Percentiles rank a stretch among this genome's conserved stretches.
Conservation (phyloP, 2,113 vertebrate genomes). For the Sinocyclocheilus rhinocerous region DNA sequence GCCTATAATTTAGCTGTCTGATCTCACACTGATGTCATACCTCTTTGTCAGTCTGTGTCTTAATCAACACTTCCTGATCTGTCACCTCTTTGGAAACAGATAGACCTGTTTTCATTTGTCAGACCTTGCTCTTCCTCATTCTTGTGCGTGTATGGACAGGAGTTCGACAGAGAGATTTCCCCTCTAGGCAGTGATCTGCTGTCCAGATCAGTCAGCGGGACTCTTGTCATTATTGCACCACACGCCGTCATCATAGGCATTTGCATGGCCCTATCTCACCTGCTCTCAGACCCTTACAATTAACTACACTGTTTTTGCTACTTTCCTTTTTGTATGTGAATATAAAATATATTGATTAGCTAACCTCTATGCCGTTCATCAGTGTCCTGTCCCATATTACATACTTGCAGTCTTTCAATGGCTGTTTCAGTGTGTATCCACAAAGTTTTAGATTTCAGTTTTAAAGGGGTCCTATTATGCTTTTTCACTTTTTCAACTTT, state of each 20-base stretch:
- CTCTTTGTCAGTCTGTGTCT: neutral
- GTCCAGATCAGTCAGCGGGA: conserved; percentile 3
- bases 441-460: no score
- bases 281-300: no score
- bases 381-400: no score
- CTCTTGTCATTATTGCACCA: conserved; percentile 9
- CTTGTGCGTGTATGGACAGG: conserved; percentile 51
- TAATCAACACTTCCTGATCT: conserved; percentile 11
- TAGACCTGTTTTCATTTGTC: conserved; percentile 18
- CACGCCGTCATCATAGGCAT: neutral
- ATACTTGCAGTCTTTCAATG: no score
- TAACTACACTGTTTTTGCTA: no score
- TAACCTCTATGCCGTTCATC: no score
- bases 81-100: conserved; percentile 2
- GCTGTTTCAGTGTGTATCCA: no score
- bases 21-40: neutral
- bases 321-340: no score
- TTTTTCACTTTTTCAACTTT: no score
- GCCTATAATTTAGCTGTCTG: neutral
- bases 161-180: conserved; percentile 10
- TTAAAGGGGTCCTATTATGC: no score
- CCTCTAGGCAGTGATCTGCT: conserved; percentile 11
- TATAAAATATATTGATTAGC: no score
- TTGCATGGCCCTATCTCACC: no score
- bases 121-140: conserved; percentile 17